Evolutionary conservation across 1,140 invertebrate species (phyloP), one percentile per base, ranked within the genome.

Genomic region (Atta cephalotes): DNA sequence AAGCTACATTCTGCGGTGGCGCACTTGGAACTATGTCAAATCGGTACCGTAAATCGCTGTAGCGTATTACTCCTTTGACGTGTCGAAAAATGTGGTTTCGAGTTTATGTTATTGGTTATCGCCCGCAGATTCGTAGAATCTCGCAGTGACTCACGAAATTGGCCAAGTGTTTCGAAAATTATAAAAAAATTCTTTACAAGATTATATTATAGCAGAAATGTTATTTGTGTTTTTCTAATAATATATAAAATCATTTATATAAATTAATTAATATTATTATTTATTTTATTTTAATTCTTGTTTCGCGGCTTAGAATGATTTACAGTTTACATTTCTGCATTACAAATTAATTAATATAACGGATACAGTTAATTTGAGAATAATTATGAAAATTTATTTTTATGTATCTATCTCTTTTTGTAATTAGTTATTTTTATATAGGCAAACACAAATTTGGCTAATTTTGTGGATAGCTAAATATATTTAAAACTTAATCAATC

Each of bases 1-100:
- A 97, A 2, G 95, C 95, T 28, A 97, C 96, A 35, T 96, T 95
- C 77, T 96, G 95, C n/a, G 97, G 97, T 3, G 96, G 95, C 1
- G 96, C 96, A 91, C 97, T 97, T 1, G 97, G 97, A 74, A 97
- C 97, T 97, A 94, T 68, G 74, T 90, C 85, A 88, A 79, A 88
- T 80, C 18, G 85, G 56, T 78, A 82, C 51, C 87, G 82, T 72
- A 63, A 89, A 81, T 89, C 79, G 87, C 45, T 62, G 21, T 53
- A 65, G 45, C 25, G 35, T 3, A 18, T 16, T 58, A 25, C 25
- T 62, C 39, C 14, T n/a, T 70, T 51, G 28, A 39, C 56, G 28
- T 56, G 49, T 53, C 60, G 60, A 68, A 53, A 85, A 66, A 79
- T 25, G 62, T 21, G 28, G 5, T 49, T 28, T n/a, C 25, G 45